Evolutionary conservation across 2,888 invertebrate species (phyloP), one percentile per base, ranked within the genome.

Genomic region (Chymomyza caudatula): DNA sequence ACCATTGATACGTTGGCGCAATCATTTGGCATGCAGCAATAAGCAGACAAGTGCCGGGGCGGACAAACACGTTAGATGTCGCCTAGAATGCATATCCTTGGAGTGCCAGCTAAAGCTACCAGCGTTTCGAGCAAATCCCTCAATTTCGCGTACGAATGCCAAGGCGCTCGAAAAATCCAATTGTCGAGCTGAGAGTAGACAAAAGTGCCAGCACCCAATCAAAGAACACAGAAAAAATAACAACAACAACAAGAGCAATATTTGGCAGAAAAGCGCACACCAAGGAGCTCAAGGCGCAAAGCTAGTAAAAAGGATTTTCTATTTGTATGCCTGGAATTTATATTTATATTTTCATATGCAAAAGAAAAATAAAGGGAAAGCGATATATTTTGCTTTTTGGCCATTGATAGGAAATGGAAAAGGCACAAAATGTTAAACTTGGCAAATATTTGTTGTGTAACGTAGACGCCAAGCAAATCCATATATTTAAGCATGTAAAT

Each of bases 301-400:
- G 65, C 76, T 49, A 65, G 69, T 62, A 64, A 80, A 79, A 77
- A 67, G 76, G 76, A 84, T 85, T 84, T 47, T 47, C 19, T 80
- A 74, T 84, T 77, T 77, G 78, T 69, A 57, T 74, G 79, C 67
- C 69, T 71, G 73, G 63, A 66, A 83, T 82, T 64, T 66, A 68
- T 78, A 80, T 82, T 71, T 76, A 81, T 69, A 76, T 74, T 71
- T 77, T 73, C 81, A 85, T 80, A 83, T 85, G 72, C 83, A 83
- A 82, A 85, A 64, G 75, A 19, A 20, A 15, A 29, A 25, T 25
- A 51, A 51, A n/a, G 20, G 67, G 65, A 63, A 65, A 60, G 56
- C 65, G 58, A 57, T 69, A 51, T 54, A 19, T 47, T 42, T 60
- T 25, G 25, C 25, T 67, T 55, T 68, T 68, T 65, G 79, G 75